Percentiles rank a stretch among this genome's conserved stretches.
These are phyloP conservation scores for Abramis brama DNA, from an alignment of 2,113 vertebrate species.

Conservation along the genomic window DNA sequence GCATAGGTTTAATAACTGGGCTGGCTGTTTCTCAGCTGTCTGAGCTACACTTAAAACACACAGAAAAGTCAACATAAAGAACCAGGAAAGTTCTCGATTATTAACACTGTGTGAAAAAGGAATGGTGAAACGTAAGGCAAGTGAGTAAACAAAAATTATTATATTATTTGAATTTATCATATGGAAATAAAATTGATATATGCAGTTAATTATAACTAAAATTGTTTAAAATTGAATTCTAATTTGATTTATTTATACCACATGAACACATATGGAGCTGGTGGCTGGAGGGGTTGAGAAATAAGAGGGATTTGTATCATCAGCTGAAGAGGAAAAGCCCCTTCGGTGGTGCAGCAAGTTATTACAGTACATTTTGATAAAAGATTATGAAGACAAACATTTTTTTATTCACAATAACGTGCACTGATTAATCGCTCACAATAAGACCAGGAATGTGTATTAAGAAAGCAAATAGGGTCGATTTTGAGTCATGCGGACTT, in stretches of 20 bases:
- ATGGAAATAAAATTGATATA: not conserved
- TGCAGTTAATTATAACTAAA: not conserved
- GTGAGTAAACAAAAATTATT: not conserved
- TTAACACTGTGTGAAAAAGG: not conserved
- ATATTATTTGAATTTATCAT: not conserved
- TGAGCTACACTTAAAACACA: not conserved
- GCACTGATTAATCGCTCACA: not conserved
- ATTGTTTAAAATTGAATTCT: not conserved
- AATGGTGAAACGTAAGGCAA: not conserved
- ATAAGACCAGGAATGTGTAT: not conserved
- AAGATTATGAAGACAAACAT: not conserved
- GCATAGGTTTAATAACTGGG: not conserved
- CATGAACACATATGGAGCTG: not conserved
- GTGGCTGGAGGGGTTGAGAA: not conserved
- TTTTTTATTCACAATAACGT: not conserved
- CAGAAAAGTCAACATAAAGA: not conserved
- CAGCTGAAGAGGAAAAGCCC: not conserved
- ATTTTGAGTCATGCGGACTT: constrained; percentile 7
- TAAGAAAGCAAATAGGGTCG: not conserved
- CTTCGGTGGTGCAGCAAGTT: not conserved
- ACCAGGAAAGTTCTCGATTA: not conserved
- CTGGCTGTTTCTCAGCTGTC: not conserved
- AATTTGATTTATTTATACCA: not conserved
- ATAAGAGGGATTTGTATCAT: not conserved
- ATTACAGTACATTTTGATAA: not conserved